phyloP scores from a whole-genome alignment of 1,140 invertebrate species.

The Leptopilina boulardi region DNA sequence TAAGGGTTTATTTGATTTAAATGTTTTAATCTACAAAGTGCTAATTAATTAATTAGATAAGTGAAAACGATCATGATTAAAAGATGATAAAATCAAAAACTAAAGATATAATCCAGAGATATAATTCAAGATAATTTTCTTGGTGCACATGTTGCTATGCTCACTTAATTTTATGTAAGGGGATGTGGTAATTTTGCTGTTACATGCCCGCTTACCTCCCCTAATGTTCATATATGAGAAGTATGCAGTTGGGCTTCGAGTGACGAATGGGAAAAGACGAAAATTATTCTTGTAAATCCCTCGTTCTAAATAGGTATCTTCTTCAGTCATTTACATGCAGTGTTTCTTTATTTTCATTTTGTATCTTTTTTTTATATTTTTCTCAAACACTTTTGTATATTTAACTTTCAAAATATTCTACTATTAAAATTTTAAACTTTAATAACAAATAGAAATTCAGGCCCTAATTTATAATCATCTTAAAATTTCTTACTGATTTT shows the following conservation, averaged over 20 bases:
- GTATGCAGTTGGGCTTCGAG: slow-evolving; percentile 50
- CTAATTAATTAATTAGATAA: no score
- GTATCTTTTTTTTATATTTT: background rate
- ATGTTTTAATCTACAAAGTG: no score
- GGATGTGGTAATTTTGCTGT: slow-evolving; percentile 67
- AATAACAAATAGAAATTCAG: no score
- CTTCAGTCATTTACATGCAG: background rate
- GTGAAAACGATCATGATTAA: no score
- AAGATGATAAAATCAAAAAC: slow-evolving; percentile 5
- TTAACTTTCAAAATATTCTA: background rate
- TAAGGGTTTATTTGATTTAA: no score
- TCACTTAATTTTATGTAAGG: slow-evolving; percentile 72
- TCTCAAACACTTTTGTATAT: no score
- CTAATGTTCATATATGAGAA: slow-evolving; percentile 60
- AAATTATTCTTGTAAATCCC: slow-evolving; percentile 50
- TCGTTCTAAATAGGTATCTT: background rate
- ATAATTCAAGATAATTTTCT: slow-evolving; percentile 72
- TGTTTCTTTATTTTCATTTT: background rate
- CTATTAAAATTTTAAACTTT: background rate
- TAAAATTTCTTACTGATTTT: no score
- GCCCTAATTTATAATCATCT: no score
- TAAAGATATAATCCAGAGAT: slow-evolving; percentile 43
- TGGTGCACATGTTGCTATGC: slow-evolving; percentile 66
- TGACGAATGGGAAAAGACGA: slow-evolving; percentile 56
- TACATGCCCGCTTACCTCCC: slow-evolving; percentile 68